Evolutionary conservation across 2,113 vertebrate genomes (phyloP).

Genomic region (Caretta caretta): DNA sequence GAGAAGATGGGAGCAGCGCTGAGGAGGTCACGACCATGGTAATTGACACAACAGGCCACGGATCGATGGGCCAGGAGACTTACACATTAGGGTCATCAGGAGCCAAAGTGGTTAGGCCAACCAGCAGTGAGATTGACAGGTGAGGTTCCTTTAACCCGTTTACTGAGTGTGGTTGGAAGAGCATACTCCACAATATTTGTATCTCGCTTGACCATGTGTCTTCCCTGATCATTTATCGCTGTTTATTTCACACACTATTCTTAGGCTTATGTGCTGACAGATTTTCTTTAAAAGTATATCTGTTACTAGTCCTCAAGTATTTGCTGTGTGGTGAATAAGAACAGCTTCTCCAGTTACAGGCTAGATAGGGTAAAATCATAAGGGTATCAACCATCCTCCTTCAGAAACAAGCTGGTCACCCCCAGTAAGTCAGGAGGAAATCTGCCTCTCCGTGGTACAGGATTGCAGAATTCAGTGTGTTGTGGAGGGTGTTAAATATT

Average conservation of each 20-base stretch:
- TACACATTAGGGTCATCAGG: conserved; percentile 80
- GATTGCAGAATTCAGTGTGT: neutral
- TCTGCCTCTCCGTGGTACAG: neutral
- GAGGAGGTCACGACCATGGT: conserved; percentile 93
- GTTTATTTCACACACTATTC: neutral
- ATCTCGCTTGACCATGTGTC: neutral
- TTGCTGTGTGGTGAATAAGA: conserved; percentile 10
- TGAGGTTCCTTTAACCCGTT: conserved; percentile 66
- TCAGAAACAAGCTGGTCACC: neutral
- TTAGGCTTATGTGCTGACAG: neutral
- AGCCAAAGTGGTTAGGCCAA: conserved; percentile 87
- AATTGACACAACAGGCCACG: conserved; percentile 92
- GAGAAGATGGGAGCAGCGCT: conserved; percentile 89
- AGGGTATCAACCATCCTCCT: neutral
- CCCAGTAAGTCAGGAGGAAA: neutral
- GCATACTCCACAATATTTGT: neutral
- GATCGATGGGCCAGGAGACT: conserved; percentile 85
- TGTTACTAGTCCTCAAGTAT: neutral
- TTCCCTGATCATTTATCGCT: neutral
- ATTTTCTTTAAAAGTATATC: conserved; percentile 26
- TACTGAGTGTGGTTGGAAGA: neutral
- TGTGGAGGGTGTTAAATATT: neutral
- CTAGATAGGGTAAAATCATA: neutral
- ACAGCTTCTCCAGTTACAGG: conserved; percentile 10
- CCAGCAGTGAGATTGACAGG: conserved; percentile 96